These are phyloP conservation scores for Zaprionus kolodkinae DNA, from an alignment of 1,140 invertebrate genomes.

Conservation along the genomic window DNA sequence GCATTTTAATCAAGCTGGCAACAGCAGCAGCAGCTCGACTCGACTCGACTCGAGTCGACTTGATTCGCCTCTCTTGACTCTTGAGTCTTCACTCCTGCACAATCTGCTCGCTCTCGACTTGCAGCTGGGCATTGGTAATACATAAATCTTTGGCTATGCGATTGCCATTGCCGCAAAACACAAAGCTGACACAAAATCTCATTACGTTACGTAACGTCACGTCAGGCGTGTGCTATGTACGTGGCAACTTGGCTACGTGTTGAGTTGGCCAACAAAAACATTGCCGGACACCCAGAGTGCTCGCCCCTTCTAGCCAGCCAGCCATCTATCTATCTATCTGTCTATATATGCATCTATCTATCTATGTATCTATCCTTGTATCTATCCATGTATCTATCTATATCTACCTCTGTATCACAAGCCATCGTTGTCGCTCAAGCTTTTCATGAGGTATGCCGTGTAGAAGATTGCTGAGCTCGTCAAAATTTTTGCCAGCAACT, in stretches of 20 bases:
- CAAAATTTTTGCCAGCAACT: slow-evolving; percentile 55
- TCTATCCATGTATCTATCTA: neutral
- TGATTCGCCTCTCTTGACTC: neutral
- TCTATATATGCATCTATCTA: neutral
- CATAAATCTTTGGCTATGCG: slow-evolving; percentile 32
- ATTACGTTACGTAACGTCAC: slow-evolving; percentile 71
- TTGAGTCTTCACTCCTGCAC: neutral
- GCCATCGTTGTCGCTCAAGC: slow-evolving; percentile 10
- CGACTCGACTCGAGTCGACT: neutral
- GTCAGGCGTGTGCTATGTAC: slow-evolving; percentile 58
- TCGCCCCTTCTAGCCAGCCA: neutral
- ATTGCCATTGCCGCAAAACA: slow-evolving; percentile 40
- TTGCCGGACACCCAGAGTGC: neutral
- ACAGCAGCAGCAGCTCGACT: slow-evolving; percentile 5
- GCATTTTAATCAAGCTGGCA: slow-evolving; percentile 43
- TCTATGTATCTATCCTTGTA: neutral
- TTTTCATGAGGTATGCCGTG: slow-evolving; percentile 43
- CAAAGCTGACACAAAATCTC: slow-evolving; percentile 74
- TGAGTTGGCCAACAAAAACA: slow-evolving; percentile 39
- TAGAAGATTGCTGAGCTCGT: slow-evolving; percentile 61
- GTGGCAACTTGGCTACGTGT: slow-evolving; percentile 50
- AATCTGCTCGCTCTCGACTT: slow-evolving; percentile 4
- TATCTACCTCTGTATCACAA: neutral
- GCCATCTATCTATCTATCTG: neutral
- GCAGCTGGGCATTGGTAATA: slow-evolving; percentile 30